Evolutionary conservation across 2,113 vertebrate genomes (phyloP), one percentile per base, ranked within the genome.

Genomic region (Leucopternis melanops): DNA sequence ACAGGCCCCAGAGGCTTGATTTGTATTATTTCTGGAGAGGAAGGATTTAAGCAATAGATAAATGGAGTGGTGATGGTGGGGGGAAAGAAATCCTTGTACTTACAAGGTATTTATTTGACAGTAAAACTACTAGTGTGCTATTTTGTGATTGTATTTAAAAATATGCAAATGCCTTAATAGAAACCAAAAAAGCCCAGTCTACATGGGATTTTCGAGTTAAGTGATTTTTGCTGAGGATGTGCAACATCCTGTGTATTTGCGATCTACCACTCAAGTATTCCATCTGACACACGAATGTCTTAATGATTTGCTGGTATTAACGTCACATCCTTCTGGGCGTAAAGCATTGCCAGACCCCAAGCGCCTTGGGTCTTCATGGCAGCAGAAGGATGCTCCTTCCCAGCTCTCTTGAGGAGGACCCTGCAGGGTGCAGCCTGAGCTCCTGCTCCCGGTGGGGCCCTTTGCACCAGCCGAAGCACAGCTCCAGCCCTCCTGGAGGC

Each of bases 1-100:
- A 96, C 94, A 97, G 94, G 94, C 91, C 95, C 94, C 65, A 54
- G 81, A 96, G 97, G 95, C 87, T 94, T 96, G 90, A 96, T 97
- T 98, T 96, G 93, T 78, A 63, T 97, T 97, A 71, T 96, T 96
- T 95, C 89, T 94, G 67, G 54, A 96, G 95, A 97, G 78, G 88
- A 96, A 97, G 94, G 91, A 97, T 97, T 97, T 97, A 95, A 97
- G 96, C 86, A 90, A 78, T 96, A 97, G 95, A 89, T 93, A 96
- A 97, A 94, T 81, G 81, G 75, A 83, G 65, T 19, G 45, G 45
- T 66, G 81, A n/a, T 77, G 58, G 57, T 57, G 45, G 16, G 27
- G 71, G 78, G 55, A 93, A 81, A 87, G 71, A 92, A 95, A 94
- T 83, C 78, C 72, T 96, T 85, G 79, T 80, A 88, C 88, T 97